These are phyloP conservation scores for Penaeus vannamei DNA, from an alignment of 1,140 invertebrate genomes.

Conservation along the genomic window DNA sequence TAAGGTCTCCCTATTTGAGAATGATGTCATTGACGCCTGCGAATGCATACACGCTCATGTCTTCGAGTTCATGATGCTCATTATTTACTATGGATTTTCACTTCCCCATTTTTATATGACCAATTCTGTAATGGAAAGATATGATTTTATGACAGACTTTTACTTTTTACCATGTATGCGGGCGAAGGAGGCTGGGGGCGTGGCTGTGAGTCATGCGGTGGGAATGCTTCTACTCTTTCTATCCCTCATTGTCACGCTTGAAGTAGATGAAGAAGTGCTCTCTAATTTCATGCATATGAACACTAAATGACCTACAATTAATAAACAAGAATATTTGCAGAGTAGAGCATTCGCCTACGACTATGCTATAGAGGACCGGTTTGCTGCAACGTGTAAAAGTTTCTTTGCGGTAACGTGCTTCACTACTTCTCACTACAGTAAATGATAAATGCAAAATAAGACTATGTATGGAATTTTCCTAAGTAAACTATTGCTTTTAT, in stretches of 20 bases:
- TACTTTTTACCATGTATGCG: not conserved
- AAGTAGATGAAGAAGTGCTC: not conserved
- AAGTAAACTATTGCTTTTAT: no score
- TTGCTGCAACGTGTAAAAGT: not conserved
- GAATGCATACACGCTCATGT: constrained; percentile 28
- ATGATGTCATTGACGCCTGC: constrained; percentile 61
- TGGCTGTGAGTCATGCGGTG: constrained; percentile 52
- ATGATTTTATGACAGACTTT: not conserved
- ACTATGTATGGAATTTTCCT: no score
- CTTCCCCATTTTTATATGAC: not conserved
- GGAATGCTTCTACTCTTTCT: constrained; percentile 42
- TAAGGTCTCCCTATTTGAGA: constrained; percentile 51
- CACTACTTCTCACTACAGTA: no score
- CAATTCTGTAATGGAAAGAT: not conserved
- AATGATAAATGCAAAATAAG: no score
- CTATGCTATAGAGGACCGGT: not conserved
- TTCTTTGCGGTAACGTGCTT: no score
- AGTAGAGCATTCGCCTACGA: not conserved
- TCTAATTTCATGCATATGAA: constrained; percentile 17
- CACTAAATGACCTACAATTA: constrained; percentile 10
- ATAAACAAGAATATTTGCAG: constrained; percentile 6
- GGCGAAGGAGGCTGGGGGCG: constrained; percentile 44
- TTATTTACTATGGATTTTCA: not conserved
- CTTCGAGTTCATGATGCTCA: not conserved
- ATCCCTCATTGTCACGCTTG: constrained; percentile 7